Conservation (phyloP, 2,113 vertebrate species). For the Suricata suricatta region DNA sequence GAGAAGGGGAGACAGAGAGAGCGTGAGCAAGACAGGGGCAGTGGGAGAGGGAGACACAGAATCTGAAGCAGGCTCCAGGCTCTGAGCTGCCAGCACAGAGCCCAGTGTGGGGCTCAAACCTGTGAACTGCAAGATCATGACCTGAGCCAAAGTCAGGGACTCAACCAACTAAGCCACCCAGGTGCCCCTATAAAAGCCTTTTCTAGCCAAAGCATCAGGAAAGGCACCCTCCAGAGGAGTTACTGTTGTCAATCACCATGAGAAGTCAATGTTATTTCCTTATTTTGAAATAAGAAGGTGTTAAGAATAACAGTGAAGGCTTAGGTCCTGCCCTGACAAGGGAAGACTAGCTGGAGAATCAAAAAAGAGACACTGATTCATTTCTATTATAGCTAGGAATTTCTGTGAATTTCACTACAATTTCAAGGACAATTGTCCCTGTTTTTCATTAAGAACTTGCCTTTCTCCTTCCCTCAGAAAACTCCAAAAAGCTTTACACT, state of each 20-base stretch:
- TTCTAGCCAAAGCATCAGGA: constrained; percentile 36
- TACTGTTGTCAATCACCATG: not conserved
- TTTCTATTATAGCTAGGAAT: not conserved
- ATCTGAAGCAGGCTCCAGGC: too few species aligned
- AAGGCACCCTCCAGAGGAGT: not conserved
- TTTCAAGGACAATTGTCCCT: not conserved
- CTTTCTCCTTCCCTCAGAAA: not conserved
- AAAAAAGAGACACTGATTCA: not conserved
- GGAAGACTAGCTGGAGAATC: constrained; percentile 6
- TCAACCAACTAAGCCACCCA: too few species aligned
- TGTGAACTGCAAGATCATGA: too few species aligned
- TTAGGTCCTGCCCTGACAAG: not conserved
- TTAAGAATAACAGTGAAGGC: not conserved
- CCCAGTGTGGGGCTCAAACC: too few species aligned
- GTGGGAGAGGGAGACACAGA: too few species aligned
- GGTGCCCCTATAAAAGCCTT: constrained; percentile 72
- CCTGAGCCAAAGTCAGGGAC: too few species aligned
- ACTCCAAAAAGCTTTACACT: not conserved
- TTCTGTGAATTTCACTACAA: not conserved
- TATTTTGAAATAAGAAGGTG: not conserved
- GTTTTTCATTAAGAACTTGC: constrained; percentile 15
- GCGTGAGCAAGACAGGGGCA: too few species aligned
- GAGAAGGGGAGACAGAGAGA: too few species aligned
- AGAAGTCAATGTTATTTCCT: not conserved
- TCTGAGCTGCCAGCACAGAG: too few species aligned